Evolutionary conservation across 2,113 vertebrate genomes (phyloP), one percentile per base, ranked within the genome.

Genomic region (Cololabis saira): DNA sequence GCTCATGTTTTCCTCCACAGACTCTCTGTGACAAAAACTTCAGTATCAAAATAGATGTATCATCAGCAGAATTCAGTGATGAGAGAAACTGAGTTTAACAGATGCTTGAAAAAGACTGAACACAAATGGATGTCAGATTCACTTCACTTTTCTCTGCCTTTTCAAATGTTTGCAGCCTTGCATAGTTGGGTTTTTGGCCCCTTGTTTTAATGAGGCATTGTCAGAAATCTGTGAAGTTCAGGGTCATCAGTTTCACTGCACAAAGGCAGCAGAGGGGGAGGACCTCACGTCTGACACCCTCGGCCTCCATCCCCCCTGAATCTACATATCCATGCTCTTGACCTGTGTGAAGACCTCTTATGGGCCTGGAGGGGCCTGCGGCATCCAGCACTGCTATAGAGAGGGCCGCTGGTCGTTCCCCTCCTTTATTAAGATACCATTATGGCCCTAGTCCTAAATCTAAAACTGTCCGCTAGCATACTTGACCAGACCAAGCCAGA

Each of bases 301-400:
- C 70, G 55, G 63, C 65, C 53, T 71, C 57, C 51, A 53, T 42
- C 65, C 72, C 66, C 51, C 61, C 72, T 67, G 70, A 59, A 78
- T 81, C 66, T 65, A 42, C 74, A 82, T 76, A 85, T 89, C 89
- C 72, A 87, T 73, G 33, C 33, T 74, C 83, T 67, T 73, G 57
- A 80, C 83, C 85, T 91, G 89, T 87, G 89, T 82, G 82, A 90
- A 86, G 86, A 88, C 89, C 89, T 81, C 72, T 54, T 52, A 90
- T 68, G 76, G 82, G 81, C 61, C 83, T 1, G 22, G 65, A 11
- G 33, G 33, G 89, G 90, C 91, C 77, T 84, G 55, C 37, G 67
- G 66, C 68, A 53, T 37, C 58, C 58, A 68, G 79, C 24, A 5
- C 76, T 76, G 80, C 65, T 83, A 8, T 78, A 75, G 87, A 76